Percentiles rank a stretch among this genome's conserved stretches.
These are phyloP conservation scores for Spodoptera littoralis DNA, from an alignment of 2,888 invertebrate genomes.

Conservation along the genomic window DNA sequence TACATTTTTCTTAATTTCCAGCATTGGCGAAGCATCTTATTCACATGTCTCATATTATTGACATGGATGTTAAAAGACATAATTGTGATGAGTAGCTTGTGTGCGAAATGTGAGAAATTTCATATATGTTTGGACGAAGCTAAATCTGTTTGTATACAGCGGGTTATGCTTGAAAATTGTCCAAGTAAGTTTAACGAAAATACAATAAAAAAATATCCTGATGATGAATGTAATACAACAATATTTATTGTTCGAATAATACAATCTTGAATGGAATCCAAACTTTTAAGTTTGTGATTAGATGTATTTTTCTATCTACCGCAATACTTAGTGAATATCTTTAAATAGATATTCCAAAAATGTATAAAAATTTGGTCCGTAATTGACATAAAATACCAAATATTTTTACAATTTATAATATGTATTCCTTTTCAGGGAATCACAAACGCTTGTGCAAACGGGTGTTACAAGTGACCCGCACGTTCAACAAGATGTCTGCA, in stretches of 20 bases:
- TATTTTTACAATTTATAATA: too few relatives aligned
- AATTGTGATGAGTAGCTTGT: not conserved
- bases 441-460: constrained; percentile 4
- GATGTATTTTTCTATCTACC: too few relatives aligned
- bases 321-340: not conserved
- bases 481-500: constrained; percentile 38
- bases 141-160: constrained; percentile 11
- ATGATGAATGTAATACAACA: too few relatives aligned
- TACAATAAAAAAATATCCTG: too few relatives aligned
- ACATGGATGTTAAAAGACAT: not conserved
- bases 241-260: not conserved
- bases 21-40: not conserved
- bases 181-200: not conserved
- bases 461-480: constrained; percentile 6
- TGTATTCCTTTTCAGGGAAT: constrained; percentile 1
- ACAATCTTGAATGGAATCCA: too few relatives aligned
- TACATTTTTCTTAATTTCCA: not conserved
- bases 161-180: constrained; percentile 4
- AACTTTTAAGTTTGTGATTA: too few relatives aligned
- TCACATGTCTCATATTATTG: not conserved
- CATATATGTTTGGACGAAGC: constrained; percentile 6
- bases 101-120: constrained; percentile 21
- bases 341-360: too few relatives aligned
- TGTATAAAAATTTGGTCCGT: too few relatives aligned
- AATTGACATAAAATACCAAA: too few relatives aligned